These are phyloP conservation scores for Temnothorax unifasciatus DNA, from an alignment of 2,888 invertebrate genomes.

Conservation along the genomic window DNA sequence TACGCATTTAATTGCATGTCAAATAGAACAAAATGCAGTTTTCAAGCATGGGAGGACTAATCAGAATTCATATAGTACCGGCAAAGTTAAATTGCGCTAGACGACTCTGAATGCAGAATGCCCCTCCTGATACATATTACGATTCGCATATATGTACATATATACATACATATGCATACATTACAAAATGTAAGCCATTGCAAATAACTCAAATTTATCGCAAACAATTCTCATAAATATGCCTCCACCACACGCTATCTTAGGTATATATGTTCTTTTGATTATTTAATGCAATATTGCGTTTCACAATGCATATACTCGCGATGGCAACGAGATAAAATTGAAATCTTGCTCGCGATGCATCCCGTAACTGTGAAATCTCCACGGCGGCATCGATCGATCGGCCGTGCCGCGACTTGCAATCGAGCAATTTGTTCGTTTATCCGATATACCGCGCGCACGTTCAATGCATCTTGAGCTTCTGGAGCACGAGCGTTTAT, in stretches of 20 bases:
- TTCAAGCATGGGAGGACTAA: neutral
- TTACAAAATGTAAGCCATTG: neutral
- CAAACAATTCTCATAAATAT: neutral
- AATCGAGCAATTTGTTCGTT: conserved; percentile 48
- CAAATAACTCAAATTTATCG: conserved; percentile 16
- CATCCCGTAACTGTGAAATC: conserved; percentile 43
- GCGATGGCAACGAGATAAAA: conserved; percentile 15
- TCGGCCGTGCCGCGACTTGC: conserved; percentile 33
- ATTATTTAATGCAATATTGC: conserved; percentile 19
- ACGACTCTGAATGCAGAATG: too few relatives aligned
- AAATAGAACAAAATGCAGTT: neutral
- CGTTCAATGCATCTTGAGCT: conserved; percentile 18
- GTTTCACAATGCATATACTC: conserved; percentile 17
- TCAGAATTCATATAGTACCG: neutral
- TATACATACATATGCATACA: neutral
- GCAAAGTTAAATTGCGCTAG: neutral
- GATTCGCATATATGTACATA: neutral
- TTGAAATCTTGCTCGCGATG: conserved; percentile 34
- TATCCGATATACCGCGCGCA: conserved; percentile 13
- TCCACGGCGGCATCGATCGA: conserved; percentile 27
- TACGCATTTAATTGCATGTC: neutral
- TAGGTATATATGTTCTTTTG: neutral
- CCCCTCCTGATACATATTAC: neutral
- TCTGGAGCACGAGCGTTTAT: conserved; percentile 21
- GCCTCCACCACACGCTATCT: neutral